A percentile compares a stretch with the other conserved stretches of the same genome.
phyloP scores from a whole-genome alignment of 2,888 invertebrate species.

The Hypsopygia costalis region DNA sequence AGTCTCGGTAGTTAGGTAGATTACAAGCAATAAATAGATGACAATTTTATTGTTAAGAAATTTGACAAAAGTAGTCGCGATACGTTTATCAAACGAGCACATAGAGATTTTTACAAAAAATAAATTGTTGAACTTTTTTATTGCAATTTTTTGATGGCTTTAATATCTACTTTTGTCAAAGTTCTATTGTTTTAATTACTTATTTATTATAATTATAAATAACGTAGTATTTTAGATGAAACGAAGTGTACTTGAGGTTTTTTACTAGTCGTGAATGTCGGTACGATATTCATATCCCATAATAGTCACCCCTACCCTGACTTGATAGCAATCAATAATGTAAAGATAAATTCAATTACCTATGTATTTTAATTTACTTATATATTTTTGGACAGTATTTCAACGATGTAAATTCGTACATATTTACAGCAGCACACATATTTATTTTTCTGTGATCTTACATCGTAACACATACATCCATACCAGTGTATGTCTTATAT shows the following conservation, averaged over 20 bases:
- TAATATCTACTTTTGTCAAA: constrained; percentile 57
- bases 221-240: constrained; percentile 42
- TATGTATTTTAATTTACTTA: constrained; percentile 24
- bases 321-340: constrained; percentile 1
- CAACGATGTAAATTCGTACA: constrained; percentile 25
- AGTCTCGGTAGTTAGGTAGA: constrained; percentile 59
- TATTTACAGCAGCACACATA: constrained; percentile 31
- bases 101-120: constrained; percentile 28
- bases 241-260: constrained; percentile 50
- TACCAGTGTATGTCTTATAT: no score
- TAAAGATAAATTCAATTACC: constrained; percentile 14
- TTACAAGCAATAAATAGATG: constrained; percentile 70
- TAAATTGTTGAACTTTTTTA: constrained; percentile 33
- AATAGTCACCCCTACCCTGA: constrained; percentile 1
- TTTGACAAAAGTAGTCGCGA: constrained; percentile 54
- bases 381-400: constrained; percentile 42
- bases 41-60: constrained; percentile 46
- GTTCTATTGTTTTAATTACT: constrained; percentile 45
- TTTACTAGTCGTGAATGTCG: constrained; percentile 25
- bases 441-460: constrained; percentile 36
- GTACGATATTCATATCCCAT: background rate
- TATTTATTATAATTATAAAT: constrained; percentile 36
- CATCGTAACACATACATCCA: constrained; percentile 14
- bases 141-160: constrained; percentile 37
- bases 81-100: constrained; percentile 20